Conservation (phyloP, 2,113 vertebrate genomes). For the Sapajus apella region DNA sequence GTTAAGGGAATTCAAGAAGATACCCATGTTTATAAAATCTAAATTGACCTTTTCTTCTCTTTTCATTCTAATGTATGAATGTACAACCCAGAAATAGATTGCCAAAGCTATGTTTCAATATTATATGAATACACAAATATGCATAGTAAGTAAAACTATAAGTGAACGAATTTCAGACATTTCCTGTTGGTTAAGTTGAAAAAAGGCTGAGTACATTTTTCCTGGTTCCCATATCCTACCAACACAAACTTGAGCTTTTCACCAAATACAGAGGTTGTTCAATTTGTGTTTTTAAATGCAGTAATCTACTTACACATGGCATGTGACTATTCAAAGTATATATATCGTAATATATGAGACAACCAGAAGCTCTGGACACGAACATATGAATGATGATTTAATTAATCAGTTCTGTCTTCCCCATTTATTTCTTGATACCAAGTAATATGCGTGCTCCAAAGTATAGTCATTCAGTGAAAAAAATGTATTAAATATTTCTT, state of each 20-base stretch:
- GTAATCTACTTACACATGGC: neutral
- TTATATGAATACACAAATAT: neutral
- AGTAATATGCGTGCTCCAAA: conserved; percentile 29
- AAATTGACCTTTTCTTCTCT: conserved; percentile 26
- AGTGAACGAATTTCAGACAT: conserved; percentile 44
- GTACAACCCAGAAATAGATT: conserved; percentile 27
- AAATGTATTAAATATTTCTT: conserved; percentile 51
- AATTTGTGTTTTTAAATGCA: conserved; percentile 16
- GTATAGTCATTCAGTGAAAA: conserved; percentile 36
- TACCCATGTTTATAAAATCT: conserved; percentile 28
- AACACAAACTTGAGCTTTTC: conserved; percentile 58
- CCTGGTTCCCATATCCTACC: conserved; percentile 46
- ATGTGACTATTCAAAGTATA: conserved; percentile 27
- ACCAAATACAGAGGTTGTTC: conserved; percentile 8
- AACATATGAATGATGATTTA: conserved; percentile 53
- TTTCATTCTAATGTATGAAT: conserved; percentile 43
- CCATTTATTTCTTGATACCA: conserved; percentile 61
- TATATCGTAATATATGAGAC: conserved; percentile 33
- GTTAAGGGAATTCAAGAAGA: conserved; percentile 48
- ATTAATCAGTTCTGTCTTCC: conserved; percentile 18
- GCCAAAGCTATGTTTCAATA: neutral
- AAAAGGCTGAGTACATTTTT: conserved; percentile 22
- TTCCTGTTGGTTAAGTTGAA: neutral
- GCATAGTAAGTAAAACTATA: conserved; percentile 23
- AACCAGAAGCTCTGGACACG: conserved; percentile 47